Evolutionary conservation across 1,140 invertebrate species (phyloP).

Genomic region (Heterodera carotae): DNA sequence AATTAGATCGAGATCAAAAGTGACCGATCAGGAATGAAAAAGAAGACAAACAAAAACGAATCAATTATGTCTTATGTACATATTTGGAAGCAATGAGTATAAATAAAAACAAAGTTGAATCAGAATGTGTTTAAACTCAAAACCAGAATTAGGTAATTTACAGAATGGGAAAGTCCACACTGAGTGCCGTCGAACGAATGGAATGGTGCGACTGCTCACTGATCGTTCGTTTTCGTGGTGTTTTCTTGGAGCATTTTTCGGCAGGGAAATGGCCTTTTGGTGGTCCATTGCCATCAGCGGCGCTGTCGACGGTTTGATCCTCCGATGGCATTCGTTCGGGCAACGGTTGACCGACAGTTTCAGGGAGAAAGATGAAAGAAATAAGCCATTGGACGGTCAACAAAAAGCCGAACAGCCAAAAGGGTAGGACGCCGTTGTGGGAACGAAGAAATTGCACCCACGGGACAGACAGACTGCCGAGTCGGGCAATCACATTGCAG

Average conservation of each 20-base stretch:
- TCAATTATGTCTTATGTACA: too few relatives aligned
- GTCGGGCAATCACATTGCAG: constrained; percentile 43
- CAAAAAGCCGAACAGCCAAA: constrained; percentile 29
- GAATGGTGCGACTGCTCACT: neutral
- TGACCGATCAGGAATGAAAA: neutral
- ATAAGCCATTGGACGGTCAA: constrained; percentile 26
- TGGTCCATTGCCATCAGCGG: neutral
- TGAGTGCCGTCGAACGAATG: constrained; percentile 1
- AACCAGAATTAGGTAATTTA: neutral
- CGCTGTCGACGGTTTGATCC: neutral
- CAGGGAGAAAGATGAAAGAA: constrained; percentile 14
- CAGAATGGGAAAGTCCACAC: neutral
- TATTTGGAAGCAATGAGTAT: neutral
- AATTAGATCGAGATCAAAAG: neutral
- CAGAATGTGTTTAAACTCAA: neutral
- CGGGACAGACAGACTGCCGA: constrained; percentile 45
- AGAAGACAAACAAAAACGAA: neutral
- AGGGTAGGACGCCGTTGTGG: constrained; percentile 13
- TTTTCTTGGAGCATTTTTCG: neutral
- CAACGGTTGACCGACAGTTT: constrained; percentile 25
- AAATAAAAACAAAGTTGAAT: neutral
- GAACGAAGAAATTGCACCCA: constrained; percentile 26
- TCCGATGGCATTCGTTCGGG: constrained; percentile 9
- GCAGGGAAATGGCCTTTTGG: neutral
- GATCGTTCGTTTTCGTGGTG: neutral